Percentiles rank a stretch among this genome's conserved stretches.
phyloP scores from a whole-genome alignment of 2,797 vertebrate genomes.

The Muscicapa comitata region DNA sequence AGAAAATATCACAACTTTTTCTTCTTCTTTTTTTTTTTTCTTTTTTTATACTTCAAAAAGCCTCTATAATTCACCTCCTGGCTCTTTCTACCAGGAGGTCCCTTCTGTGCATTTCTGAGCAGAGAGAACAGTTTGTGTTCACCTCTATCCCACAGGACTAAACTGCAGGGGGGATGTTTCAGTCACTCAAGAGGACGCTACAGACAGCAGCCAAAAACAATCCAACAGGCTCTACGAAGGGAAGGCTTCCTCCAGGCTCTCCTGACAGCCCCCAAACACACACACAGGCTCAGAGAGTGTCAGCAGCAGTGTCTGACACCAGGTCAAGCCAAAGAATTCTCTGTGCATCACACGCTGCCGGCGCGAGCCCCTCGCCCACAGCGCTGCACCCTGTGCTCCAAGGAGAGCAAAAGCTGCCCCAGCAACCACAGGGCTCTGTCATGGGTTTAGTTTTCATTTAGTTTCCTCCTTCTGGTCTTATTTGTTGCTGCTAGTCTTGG shows the following conservation, averaged over 20 bases:
- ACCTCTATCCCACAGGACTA: not conserved
- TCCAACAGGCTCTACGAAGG: not conserved
- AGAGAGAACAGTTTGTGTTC: slow-evolving; percentile 4
- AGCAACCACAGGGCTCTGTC: not conserved
- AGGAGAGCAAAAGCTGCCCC: not conserved
- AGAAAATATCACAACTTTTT: not conserved
- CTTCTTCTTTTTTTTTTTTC: not conserved
- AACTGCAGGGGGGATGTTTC: not conserved
- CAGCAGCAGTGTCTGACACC: not conserved
- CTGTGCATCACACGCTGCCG: fast-evolving
- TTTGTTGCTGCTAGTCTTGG: not conserved
- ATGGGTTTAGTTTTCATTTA: not conserved
- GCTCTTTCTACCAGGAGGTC: not conserved
- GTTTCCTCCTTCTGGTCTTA: not conserved
- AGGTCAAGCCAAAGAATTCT: not conserved
- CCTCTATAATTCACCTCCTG: not conserved
- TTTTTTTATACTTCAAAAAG: not conserved
- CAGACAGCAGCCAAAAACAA: fast-evolving
- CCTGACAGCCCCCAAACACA: not conserved
- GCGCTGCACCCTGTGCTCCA: fast-evolving
- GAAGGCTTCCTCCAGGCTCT: not conserved
- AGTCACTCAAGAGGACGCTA: not conserved
- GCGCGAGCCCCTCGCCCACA: fast-evolving
- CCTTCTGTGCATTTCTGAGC: not conserved
- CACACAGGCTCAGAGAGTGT: not conserved